phyloP scores from a whole-genome alignment of 2,888 invertebrate genomes.

The Phaonia tiefii region DNA sequence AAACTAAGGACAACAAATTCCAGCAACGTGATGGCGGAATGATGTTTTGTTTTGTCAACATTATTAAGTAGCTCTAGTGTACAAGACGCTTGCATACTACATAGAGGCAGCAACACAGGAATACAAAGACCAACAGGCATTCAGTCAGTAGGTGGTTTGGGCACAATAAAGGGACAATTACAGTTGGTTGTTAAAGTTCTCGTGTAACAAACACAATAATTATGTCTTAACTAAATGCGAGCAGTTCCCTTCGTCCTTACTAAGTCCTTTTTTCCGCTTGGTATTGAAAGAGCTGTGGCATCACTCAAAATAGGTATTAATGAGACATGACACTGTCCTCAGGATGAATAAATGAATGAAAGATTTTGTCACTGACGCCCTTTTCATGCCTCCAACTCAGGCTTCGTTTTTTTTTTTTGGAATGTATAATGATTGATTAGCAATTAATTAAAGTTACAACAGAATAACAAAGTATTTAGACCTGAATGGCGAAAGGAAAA shows the following conservation, averaged over 20 bases:
- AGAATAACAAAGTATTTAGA: constrained; percentile 54
- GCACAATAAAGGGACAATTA: constrained; percentile 56
- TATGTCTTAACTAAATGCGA: constrained; percentile 51
- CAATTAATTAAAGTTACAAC: constrained; percentile 79
- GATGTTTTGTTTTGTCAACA: constrained; percentile 62
- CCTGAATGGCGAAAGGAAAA: background rate
- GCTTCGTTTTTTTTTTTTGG: constrained; percentile 19
- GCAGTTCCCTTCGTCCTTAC: constrained; percentile 46
- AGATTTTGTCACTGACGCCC: constrained; percentile 5
- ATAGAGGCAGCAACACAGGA: background rate
- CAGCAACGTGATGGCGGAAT: constrained; percentile 58
- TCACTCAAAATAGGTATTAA: constrained; percentile 60
- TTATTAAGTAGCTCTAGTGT: constrained; percentile 59
- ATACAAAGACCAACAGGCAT: no score
- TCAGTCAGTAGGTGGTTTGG: constrained; percentile 42
- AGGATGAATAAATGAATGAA: constrained; percentile 30
- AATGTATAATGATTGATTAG: constrained; percentile 77
- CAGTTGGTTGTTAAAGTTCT: constrained; percentile 14
- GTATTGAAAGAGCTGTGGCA: constrained; percentile 2
- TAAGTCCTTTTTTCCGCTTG: constrained; percentile 8
- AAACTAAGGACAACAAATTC: constrained; percentile 31
- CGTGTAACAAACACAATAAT: constrained; percentile 45
- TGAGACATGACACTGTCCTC: constrained; percentile 65
- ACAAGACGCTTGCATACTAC: constrained; percentile 40
- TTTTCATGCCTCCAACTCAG: constrained; percentile 22